Conservation (phyloP, 2,888 invertebrate genomes). For the Caenorhabditis zanzibari region DNA sequence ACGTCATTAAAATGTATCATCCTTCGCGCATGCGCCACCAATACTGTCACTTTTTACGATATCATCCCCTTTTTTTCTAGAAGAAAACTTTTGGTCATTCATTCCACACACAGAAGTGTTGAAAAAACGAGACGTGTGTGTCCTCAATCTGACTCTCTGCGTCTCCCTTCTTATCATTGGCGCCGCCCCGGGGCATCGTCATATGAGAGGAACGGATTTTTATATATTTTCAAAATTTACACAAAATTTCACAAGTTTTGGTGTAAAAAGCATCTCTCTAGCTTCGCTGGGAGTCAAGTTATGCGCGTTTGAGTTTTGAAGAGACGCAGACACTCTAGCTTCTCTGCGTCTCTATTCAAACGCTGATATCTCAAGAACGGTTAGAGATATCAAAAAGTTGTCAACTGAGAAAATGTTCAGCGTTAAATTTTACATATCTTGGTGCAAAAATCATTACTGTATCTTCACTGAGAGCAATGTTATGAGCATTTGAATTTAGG, state of each 20-base stretch:
- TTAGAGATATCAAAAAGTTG: too few relatives aligned
- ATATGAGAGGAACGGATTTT: conserved; percentile 33
- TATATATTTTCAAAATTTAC: conserved; percentile 7
- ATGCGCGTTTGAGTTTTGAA: not conserved
- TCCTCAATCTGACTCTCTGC: conserved; percentile 4
- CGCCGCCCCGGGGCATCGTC: conserved; percentile 20
- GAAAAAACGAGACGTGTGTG: conserved; percentile 32
- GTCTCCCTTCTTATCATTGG: conserved; percentile 15
- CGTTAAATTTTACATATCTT: too few relatives aligned
- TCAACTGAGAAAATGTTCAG: too few relatives aligned
- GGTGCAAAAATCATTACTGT: too few relatives aligned
- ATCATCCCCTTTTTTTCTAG: conserved; percentile 9
- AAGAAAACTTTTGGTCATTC: conserved; percentile 31
- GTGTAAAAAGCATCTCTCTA: too few relatives aligned
- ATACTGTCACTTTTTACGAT: conserved; percentile 32
- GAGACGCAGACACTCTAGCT: not conserved
- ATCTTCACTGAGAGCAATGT: too few relatives aligned
- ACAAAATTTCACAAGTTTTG: too few relatives aligned
- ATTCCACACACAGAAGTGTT: not conserved
- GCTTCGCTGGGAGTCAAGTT: too few relatives aligned
- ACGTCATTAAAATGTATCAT: conserved; percentile 29
- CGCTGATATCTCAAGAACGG: too few relatives aligned
- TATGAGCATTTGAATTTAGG: not conserved
- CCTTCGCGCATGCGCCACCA: conserved; percentile 18
- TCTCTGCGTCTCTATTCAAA: too few relatives aligned